phyloP scores from a whole-genome alignment of 1,140 invertebrate species.

The Metopolophium dirhodum region DNA sequence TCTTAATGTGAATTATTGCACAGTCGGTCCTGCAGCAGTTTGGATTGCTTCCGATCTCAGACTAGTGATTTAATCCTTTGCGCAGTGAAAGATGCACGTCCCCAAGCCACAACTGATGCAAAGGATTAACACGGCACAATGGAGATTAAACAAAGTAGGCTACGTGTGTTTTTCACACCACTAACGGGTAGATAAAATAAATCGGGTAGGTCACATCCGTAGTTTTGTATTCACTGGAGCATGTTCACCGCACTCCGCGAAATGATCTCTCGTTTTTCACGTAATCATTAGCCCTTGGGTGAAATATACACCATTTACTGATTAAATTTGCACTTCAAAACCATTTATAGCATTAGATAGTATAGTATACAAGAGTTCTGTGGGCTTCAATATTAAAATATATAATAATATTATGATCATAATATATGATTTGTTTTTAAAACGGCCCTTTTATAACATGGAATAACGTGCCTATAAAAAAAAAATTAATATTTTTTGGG shows the following conservation, averaged over 20 bases:
- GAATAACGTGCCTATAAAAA: not conserved
- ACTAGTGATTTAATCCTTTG: not conserved
- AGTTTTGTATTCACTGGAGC: not conserved
- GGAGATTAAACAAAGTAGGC: constrained; percentile 21
- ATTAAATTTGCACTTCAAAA: not conserved
- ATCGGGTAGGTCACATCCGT: not conserved
- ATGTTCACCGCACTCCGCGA: not conserved
- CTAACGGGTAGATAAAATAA: not conserved
- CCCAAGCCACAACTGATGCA: not conserved
- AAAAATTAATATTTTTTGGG: not conserved
- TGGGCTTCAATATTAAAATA: not conserved
- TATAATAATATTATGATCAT: not conserved
- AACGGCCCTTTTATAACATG: not conserved
- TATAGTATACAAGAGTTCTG: not conserved
- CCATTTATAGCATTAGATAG: not conserved
- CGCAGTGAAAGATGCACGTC: not conserved
- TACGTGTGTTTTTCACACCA: constrained; percentile 20
- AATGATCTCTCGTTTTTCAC: not conserved
- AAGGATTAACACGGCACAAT: constrained; percentile 31
- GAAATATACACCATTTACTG: not conserved
- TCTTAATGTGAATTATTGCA: constrained; percentile 31
- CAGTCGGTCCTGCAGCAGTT: not conserved
- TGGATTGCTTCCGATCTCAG: constrained; percentile 8
- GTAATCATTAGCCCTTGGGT: not conserved
- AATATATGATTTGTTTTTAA: not conserved